A percentile compares a stretch with the other conserved stretches of the same genome.
phyloP scores from a whole-genome alignment of 2,888 invertebrate species.

The Abrostola triplasia region DNA sequence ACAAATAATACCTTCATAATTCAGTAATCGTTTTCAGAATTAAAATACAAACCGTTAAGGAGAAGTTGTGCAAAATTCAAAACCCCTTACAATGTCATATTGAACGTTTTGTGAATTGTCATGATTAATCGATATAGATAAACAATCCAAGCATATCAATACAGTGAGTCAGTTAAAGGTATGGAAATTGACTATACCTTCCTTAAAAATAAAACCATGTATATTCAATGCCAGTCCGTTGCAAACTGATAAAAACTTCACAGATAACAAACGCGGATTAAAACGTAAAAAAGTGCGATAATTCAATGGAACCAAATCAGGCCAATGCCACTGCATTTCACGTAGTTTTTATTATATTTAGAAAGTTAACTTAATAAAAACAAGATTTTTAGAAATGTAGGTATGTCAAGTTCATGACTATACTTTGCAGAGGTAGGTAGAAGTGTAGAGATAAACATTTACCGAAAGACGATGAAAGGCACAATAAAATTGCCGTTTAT shows the following conservation, averaged over 20 bases:
- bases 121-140: not conserved
- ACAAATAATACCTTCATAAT: no score
- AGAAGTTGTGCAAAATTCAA: no score
- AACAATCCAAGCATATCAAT: not conserved
- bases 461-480: no score
- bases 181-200: slow-evolving; percentile 14
- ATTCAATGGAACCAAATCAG: slow-evolving; percentile 28
- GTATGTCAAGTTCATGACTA: no score
- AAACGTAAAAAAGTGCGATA: slow-evolving; percentile 22
- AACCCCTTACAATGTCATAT: no score
- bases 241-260: slow-evolving; percentile 37
- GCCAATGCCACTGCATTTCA: slow-evolving; percentile 19
- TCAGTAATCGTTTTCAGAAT: no score
- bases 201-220: slow-evolving; percentile 15
- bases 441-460: no score
- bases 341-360: not conserved
- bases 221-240: slow-evolving; percentile 23
- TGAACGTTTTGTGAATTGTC: no score
- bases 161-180: not conserved
- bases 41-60: no score
- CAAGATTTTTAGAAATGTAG: no score
- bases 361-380: not conserved
- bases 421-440: no score
- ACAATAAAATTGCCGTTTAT: no score
- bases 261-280: slow-evolving; percentile 42